Conservation (phyloP, 2,888 invertebrate genomes). For the Pocota personata region DNA sequence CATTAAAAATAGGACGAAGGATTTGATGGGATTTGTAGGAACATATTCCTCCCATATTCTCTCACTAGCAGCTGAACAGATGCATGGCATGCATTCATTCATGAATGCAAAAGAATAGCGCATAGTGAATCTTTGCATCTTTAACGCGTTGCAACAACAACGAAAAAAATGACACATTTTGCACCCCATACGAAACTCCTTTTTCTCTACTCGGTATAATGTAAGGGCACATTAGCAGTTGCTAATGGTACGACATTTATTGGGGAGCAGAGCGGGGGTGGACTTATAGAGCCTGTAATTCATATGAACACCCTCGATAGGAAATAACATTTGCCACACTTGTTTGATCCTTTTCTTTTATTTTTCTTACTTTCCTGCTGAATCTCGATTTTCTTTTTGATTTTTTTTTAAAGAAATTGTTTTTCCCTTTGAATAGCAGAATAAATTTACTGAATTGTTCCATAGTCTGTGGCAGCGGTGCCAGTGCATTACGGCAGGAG, state of each 20-base stretch:
- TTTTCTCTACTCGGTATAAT: constrained; percentile 7
- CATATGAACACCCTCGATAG: constrained; percentile 39
- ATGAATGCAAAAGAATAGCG: constrained; percentile 67
- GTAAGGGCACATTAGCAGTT: constrained; percentile 70
- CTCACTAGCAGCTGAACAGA: constrained; percentile 15
- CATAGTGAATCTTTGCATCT: constrained; percentile 56
- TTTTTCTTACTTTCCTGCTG: constrained; percentile 24
- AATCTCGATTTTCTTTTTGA: constrained; percentile 41
- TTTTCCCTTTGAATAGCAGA: constrained; percentile 63
- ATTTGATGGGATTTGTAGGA: constrained; percentile 63
- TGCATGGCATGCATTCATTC: constrained; percentile 61
- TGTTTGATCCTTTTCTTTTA: constrained; percentile 52
- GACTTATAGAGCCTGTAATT: constrained; percentile 11
- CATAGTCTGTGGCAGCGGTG: neutral
- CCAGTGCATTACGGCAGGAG: constrained; percentile 46
- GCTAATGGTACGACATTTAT: constrained; percentile 57
- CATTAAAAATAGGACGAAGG: constrained; percentile 58
- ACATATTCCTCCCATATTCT: constrained; percentile 34
- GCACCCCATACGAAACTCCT: neutral
- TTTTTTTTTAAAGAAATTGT: constrained; percentile 7
- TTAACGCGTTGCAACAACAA: constrained; percentile 45
- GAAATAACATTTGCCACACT: constrained; percentile 54
- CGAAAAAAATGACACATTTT: constrained; percentile 6
- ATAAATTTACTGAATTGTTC: constrained; percentile 62
- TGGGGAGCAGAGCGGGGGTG: neutral